These are phyloP conservation scores for Nymphalis polychloros DNA, from an alignment of 2,888 invertebrate genomes.

Conservation along the genomic window DNA sequence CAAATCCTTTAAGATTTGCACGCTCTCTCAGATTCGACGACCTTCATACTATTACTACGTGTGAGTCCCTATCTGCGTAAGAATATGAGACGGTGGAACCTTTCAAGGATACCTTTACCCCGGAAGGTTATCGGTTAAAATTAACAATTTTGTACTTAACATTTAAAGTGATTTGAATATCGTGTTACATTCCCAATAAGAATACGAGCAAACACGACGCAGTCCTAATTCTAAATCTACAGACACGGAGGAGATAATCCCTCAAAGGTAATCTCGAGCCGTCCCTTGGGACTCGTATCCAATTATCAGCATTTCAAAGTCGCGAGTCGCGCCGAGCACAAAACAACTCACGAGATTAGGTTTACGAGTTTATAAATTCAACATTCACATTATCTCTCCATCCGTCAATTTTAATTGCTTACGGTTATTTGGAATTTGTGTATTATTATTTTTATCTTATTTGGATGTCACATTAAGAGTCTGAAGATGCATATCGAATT, in stretches of 20 bases:
- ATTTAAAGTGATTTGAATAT: constrained; percentile 19
- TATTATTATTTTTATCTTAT: background rate
- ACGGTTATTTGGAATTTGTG: constrained; percentile 36
- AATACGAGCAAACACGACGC: constrained; percentile 32
- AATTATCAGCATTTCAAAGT: constrained; percentile 64
- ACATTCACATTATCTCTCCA: constrained; percentile 47
- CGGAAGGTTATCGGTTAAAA: background rate
- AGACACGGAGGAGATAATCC: constrained; percentile 44
- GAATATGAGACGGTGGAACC: constrained; percentile 2
- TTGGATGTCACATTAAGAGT: constrained; percentile 12
- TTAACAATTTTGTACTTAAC: constrained; percentile 10
- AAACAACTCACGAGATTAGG: constrained; percentile 52
- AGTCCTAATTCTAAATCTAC: constrained; percentile 45
- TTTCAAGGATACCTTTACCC: constrained; percentile 7
- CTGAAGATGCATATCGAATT: constrained; percentile 10
- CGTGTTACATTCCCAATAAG: constrained; percentile 29
- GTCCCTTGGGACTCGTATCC: constrained; percentile 51
- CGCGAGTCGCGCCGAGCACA: constrained; percentile 56
- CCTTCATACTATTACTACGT: constrained; percentile 33
- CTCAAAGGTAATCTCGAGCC: constrained; percentile 46
- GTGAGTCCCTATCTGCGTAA: constrained; percentile 21
- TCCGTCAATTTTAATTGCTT: constrained; percentile 58
- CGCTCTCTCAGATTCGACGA: constrained; percentile 25
- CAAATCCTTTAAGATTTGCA: constrained; percentile 27
- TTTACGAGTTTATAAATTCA: constrained; percentile 45